These are phyloP conservation scores for Forbesichthys papilliferus DNA, from an alignment of 2,113 vertebrate species.

Conservation along the genomic window DNA sequence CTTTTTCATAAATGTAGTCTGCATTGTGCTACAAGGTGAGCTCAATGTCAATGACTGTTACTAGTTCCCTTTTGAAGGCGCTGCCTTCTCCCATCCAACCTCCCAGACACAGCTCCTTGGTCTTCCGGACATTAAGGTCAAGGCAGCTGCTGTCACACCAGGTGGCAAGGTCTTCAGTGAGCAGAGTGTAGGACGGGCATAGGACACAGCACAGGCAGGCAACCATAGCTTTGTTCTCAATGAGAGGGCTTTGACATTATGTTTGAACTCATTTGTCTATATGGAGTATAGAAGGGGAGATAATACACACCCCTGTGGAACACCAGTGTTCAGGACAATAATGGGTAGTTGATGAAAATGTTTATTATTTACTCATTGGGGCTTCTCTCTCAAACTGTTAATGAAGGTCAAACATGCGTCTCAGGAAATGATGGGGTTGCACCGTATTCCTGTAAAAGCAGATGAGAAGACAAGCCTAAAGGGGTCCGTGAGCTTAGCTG, in stretches of 20 bases:
- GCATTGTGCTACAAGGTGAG: neutral
- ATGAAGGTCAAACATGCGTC: neutral
- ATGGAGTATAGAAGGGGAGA: conserved; percentile 1
- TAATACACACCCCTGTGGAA: conserved; percentile 10
- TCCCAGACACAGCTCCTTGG: conserved; percentile 10
- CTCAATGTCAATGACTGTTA: conserved; percentile 4
- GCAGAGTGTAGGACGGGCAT: neutral
- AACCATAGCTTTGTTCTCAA: neutral
- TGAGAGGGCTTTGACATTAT: conserved; percentile 10
- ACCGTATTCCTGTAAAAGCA: neutral
- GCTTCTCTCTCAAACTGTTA: neutral
- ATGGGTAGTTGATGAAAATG: conserved; percentile 6
- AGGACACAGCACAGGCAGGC: no score
- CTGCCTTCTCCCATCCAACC: neutral
- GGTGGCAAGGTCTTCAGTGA: neutral
- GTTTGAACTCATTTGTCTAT: conserved; percentile 8
- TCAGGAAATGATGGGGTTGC: neutral
- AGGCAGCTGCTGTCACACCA: neutral
- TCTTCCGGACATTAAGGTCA: neutral
- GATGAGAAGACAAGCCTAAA: neutral
- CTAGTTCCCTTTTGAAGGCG: neutral
- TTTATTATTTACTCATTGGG: conserved; percentile 14
- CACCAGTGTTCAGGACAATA: conserved; percentile 9
- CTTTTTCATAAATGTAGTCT: conserved; percentile 5
- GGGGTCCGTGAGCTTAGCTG: no score